Base-by-base conservation (phyloP, 1,140 invertebrate genomes). In the Drosophila repletoides region DNA sequence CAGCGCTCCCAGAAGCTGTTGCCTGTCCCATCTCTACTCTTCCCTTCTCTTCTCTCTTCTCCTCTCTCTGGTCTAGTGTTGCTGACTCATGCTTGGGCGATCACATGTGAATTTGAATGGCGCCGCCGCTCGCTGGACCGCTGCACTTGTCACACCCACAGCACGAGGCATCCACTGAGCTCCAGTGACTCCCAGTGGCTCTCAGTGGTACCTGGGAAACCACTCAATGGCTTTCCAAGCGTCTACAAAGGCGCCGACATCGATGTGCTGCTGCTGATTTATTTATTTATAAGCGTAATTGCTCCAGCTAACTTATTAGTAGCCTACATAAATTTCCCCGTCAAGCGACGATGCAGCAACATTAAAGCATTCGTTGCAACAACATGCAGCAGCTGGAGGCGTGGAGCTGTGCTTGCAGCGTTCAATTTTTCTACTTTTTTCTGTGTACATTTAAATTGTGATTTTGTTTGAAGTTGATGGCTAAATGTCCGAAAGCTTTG, bases 221-320 rank as follows among this genome's bases (percentile, higher is more conserved):
- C 9, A 14, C 26, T 7, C 29, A n/a, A n/a, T n/a, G n/a, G n/a
- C n/a, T n/a, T n/a, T n/a, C n/a, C n/a, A n/a, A n/a, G n/a, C n/a
- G n/a, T 46, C n/a, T 28, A 64, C 66, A 69, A 68, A 68, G 65
- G 41, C 49, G 65, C 65, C 65, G 65, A 45, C 58, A 55, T 53
- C 59, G 58, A 64, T 61, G 61, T 66, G 65, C 65, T 36, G 60
- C 59, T n/a, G 70, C 77, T 84, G 74, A 86, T 84, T 84, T 84
- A 84, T 84, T 84, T 86, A 80, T 86, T 86, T 86, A 86, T 86
- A 72, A 86, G 73, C 75, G 58, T 80, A 80, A 86, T 86, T 86
- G 63, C 76, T n/a, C n/a, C 56, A 14, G 49, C 55, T 45, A 67
- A 75, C 72, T 72, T 75, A 75, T 74, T 71, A 71, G 49, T 60